Conservation (phyloP, 2,797 vertebrate species). For the Clangula hyemalis region DNA sequence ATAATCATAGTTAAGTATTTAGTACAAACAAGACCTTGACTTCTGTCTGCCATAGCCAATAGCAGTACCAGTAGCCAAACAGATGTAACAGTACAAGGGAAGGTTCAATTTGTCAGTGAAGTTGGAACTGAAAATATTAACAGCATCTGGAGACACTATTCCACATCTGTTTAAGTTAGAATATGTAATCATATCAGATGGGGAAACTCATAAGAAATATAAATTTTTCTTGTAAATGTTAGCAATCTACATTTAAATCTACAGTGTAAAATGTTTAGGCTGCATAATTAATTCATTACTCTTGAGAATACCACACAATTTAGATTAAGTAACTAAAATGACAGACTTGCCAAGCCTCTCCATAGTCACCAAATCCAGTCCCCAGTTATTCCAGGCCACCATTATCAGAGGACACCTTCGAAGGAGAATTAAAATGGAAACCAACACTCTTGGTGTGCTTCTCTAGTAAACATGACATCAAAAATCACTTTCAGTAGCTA, state of each 20-base stretch:
- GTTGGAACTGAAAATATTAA: neutral
- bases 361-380: neutral
- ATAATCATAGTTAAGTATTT: neutral
- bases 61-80: neutral
- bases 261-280: neutral
- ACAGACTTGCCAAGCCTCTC: neutral
- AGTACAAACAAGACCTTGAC: neutral
- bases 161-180: neutral
- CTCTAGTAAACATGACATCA: neutral
- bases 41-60: neutral
- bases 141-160: neutral
- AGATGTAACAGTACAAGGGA: neutral
- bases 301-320: neutral
- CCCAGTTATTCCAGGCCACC: neutral
- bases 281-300: neutral
- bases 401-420: neutral
- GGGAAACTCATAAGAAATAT: neutral
- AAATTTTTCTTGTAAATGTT: neutral
- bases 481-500: neutral
- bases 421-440: neutral
- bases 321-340: neutral
- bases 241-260: neutral
- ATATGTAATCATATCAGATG: neutral
- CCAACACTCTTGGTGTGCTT: neutral
- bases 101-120: neutral